A percentile compares a stretch with the other conserved stretches of the same genome.
Evolutionary conservation across 2,888 invertebrate genomes (phyloP).

Genomic region (Chironomus riparius): DNA sequence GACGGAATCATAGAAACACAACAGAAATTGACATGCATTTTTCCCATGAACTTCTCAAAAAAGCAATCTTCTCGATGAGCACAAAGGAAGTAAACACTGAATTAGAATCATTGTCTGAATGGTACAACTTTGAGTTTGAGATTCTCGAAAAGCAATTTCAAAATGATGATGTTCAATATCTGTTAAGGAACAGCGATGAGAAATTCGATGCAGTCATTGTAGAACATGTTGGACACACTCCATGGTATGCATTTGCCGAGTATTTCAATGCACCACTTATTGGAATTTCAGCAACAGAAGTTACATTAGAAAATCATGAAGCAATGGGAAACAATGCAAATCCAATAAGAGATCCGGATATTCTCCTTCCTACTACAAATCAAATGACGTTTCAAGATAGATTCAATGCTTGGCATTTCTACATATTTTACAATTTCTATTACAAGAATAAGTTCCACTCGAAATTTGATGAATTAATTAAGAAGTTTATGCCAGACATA

Average conservation of each 20-base stretch:
- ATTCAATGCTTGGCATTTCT: constrained; percentile 27
- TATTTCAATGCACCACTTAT: constrained; percentile 47
- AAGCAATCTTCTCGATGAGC: constrained; percentile 27
- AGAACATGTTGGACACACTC: constrained; percentile 43
- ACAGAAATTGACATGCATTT: constrained; percentile 39
- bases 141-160: constrained; percentile 8
- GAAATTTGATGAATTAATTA: background rate
- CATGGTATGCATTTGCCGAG: constrained; percentile 45
- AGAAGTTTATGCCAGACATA: background rate
- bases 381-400: constrained; percentile 40
- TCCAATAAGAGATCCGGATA: constrained; percentile 45
- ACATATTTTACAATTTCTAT: constrained; percentile 17
- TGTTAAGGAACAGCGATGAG: constrained; percentile 38
- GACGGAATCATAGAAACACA: constrained; percentile 31
- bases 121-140: background rate
- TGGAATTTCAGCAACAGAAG: constrained; percentile 44
- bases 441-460: background rate
- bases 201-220: constrained; percentile 48
- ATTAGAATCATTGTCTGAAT: background rate
- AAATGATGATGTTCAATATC: constrained; percentile 29
- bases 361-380: constrained; percentile 39
- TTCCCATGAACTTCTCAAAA: constrained; percentile 35
- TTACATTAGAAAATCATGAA: constrained; percentile 29
- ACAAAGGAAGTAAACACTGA: constrained; percentile 11
- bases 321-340: constrained; percentile 44